Base-by-base conservation (phyloP, 2,888 invertebrate species). In the Dicranocentrus wangi region DNA sequence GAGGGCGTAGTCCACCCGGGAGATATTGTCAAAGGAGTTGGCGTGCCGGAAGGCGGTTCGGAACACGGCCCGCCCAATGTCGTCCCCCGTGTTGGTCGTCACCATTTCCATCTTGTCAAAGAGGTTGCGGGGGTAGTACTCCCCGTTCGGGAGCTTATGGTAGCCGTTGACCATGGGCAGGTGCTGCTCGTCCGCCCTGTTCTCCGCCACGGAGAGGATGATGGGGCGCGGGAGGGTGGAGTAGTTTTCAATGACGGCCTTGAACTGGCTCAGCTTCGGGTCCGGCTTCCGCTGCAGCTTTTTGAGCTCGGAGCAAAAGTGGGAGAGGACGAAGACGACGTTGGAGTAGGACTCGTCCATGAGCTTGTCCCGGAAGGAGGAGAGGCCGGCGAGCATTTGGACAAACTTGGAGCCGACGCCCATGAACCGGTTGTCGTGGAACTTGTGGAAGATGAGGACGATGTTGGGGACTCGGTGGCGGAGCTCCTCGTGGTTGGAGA, bases 311-410 rank as follows among this genome's bases (percentile, higher is more conserved):
- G 75, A 70, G 60, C 79, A 69, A n/a, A 68, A 76, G 23, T 82
- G 82, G 2, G 79, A 53, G 1, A 82, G 60, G 5, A 80, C 79
- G 25, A 82, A 79, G n/a, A 82, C n/a, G 0, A 80, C 79, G 21
- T 82, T 82, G 0, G 82, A 79, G 15, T 23, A 82, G 0, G 58
- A 75, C 1, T 60, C 42, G 27, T 75, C 75, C 1, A 72, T 79
- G 15, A 82, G 75, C 60, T 19, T 39, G 0, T 28, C 27, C 2
- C 79, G 70, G 23, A 82, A 65, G 0, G 27, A 2, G 21, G 75
- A 66, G 1, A 82, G 13, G 7, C 72, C 79, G 15, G 70, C 25
- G 0, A 82, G 2, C 76, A 80, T 79, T 2, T 65, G 72, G 19
- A 71, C 61, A 42, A 82, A 82, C 1, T 13, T 1, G 0, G 79